phyloP scores from a whole-genome alignment of 1,140 invertebrate genomes.

The Scylla paramamosain region DNA sequence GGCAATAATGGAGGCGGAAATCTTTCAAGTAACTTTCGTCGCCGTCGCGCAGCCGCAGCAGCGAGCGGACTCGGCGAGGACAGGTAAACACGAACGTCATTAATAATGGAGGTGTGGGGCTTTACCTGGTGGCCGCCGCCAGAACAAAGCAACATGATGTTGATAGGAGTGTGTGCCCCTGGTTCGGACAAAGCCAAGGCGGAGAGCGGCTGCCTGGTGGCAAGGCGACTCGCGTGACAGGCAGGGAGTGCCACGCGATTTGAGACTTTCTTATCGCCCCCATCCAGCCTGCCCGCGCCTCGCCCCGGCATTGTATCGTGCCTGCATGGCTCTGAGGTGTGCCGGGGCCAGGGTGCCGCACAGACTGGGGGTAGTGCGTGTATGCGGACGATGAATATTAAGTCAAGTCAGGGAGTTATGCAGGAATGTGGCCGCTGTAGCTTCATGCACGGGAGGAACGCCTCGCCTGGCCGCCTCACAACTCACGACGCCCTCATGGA shows the following conservation, averaged over 20 bases:
- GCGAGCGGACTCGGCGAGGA: background rate
- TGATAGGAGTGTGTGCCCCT: background rate
- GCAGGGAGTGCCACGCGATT: background rate
- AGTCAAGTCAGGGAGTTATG: slow-evolving; percentile 1
- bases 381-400: background rate
- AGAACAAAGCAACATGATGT: background rate
- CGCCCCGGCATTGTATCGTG: too few relatives aligned
- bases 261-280: background rate
- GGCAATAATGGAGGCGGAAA: background rate
- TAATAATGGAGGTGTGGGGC: slow-evolving; percentile 23
- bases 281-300: background rate
- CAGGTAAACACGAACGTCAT: slow-evolving; percentile 34
- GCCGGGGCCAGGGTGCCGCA: too few relatives aligned
- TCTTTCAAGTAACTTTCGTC: background rate
- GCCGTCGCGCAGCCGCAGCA: background rate
- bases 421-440: background rate
- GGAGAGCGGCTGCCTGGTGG: too few relatives aligned
- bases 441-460: background rate
- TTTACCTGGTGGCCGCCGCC: background rate
- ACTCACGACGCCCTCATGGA: too few relatives aligned
- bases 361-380: background rate
- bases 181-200: background rate
- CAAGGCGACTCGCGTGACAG: too few relatives aligned
- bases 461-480: too few relatives aligned
- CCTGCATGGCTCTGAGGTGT: too few relatives aligned